Base-by-base conservation (phyloP, 2,888 invertebrate species). In the Ormyrus pomaceus region DNA sequence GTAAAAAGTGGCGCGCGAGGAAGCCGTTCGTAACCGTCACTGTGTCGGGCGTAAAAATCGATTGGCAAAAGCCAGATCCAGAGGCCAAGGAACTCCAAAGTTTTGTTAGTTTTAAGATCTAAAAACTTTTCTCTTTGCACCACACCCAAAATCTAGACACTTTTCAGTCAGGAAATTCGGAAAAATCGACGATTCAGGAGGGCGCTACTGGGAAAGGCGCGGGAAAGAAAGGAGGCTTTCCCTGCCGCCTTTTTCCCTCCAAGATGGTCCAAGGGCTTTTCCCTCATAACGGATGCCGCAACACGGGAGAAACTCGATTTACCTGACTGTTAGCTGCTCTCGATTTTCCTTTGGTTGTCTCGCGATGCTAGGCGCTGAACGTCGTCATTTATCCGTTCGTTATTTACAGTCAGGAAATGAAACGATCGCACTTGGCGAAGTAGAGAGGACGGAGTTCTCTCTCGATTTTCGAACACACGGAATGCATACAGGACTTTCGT, bases 101-200 rank as follows among this genome's bases (percentile, higher is more conserved):
- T 45, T 45, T 7, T 9, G 46, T 76, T 46, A 6, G 7, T 34
- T 6, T 10, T 7, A 5, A 9, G n/a, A 56, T 11, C 11, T 6
- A 11, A n/a, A 13, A 50, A 6, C 3, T 55, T 11, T 19, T 6
- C 6, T 5, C 5, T 9, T 5, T 0, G 6, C 5, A 70, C 34
- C 5, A 4, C 34, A 45, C 19, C 19, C 3, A 51, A 66, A 59
- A 62, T 71, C 46, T 19, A 11, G n/a, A 5, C 9, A 19, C 5
- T 19, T 73, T 83, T 83, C 69, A 82, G 74, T 84, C 81, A 84
- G 70, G 80, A 84, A 83, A 65, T 75, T 69, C 65, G 8, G 19
- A 70, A 79, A 73, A 55, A 34, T 34, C 34, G 34, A 34, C 34
- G 34, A 34, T 74, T 9, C 59, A 50, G 56, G 9, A 46, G 58